phyloP scores from a whole-genome alignment of 1,140 invertebrate species.

The Drosophila parabipectinata region DNA sequence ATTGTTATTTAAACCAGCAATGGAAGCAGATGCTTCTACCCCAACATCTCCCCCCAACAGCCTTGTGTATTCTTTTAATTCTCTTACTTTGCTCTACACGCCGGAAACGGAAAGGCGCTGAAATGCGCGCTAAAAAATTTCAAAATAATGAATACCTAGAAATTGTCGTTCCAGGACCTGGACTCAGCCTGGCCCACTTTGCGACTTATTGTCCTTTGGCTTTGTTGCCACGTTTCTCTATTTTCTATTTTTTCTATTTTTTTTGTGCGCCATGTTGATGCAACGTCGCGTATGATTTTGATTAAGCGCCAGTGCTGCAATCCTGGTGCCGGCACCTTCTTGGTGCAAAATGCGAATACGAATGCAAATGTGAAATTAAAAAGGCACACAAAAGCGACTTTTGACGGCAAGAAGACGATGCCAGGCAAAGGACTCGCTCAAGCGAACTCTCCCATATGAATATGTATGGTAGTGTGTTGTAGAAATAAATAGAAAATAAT shows the following conservation, averaged over 20 bases:
- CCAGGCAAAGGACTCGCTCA: constrained; percentile 14
- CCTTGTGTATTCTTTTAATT: constrained; percentile 48
- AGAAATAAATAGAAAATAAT: constrained; percentile 1
- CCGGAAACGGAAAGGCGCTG: constrained; percentile 74
- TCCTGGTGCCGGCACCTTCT: constrained; percentile 4
- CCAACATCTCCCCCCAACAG: neutral
- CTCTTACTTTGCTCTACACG: constrained; percentile 34
- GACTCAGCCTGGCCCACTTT: constrained; percentile 38
- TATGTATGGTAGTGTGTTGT: neutral
- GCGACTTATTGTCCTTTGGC: constrained; percentile 61
- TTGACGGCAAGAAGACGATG: constrained; percentile 3
- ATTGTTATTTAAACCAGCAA: constrained; percentile 57
- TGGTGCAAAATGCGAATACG: neutral
- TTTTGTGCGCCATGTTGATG: constrained; percentile 14
- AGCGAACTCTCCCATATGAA: constrained; percentile 8
- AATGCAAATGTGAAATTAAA: constrained; percentile 53
- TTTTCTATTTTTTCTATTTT: constrained; percentile 17
- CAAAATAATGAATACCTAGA: constrained; percentile 74
- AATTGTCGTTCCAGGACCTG: neutral
- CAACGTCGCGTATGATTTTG: constrained; percentile 78
- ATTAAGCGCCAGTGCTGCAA: constrained; percentile 62
- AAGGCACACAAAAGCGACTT: constrained; percentile 38
- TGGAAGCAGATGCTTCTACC: constrained; percentile 15
- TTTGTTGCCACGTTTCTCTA: constrained; percentile 9
- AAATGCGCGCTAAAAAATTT: constrained; percentile 79